Evolutionary conservation across 1,140 invertebrate genomes (phyloP).

Genomic region (Cyclina sinensis): DNA sequence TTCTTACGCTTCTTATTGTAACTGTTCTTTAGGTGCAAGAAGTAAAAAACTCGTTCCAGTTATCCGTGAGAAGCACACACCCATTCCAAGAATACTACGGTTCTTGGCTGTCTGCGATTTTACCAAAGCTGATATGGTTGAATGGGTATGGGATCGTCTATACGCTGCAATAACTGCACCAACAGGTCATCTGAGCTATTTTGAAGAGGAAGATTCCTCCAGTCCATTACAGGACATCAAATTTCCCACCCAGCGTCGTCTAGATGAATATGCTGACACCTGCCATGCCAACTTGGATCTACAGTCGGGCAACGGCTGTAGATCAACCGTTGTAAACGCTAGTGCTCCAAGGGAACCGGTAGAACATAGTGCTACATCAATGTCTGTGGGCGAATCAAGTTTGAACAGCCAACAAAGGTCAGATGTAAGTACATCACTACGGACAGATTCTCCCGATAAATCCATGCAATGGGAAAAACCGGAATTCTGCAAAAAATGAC

Average conservation of each 20-base stretch:
- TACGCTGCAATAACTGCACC: constrained; percentile 77
- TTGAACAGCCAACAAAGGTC: no score
- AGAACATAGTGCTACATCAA: background rate
- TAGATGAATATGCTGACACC: constrained; percentile 1
- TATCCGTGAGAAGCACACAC: constrained; percentile 75
- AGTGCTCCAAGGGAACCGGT: background rate
- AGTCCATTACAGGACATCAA: background rate
- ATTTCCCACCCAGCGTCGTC: background rate
- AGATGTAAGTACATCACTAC: background rate
- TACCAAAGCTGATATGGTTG: constrained; percentile 76
- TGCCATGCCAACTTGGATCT: background rate
- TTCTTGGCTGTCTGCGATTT: constrained; percentile 84
- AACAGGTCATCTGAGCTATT: constrained; percentile 41
- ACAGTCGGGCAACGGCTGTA: background rate
- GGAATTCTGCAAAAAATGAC: background rate
- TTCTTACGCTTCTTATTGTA: no score
- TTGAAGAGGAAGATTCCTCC: background rate
- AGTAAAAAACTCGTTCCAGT: constrained; percentile 84
- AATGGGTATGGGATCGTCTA: constrained; percentile 84
- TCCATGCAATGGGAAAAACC: no score
- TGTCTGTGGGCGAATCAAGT: background rate
- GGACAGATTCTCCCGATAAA: background rate
- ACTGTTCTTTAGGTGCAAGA: constrained; percentile 73
- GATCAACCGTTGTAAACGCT: background rate
- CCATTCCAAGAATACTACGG: constrained; percentile 81